Conservation (phyloP, 2,797 vertebrate genomes). For the Uromys caudimaculatus region DNA sequence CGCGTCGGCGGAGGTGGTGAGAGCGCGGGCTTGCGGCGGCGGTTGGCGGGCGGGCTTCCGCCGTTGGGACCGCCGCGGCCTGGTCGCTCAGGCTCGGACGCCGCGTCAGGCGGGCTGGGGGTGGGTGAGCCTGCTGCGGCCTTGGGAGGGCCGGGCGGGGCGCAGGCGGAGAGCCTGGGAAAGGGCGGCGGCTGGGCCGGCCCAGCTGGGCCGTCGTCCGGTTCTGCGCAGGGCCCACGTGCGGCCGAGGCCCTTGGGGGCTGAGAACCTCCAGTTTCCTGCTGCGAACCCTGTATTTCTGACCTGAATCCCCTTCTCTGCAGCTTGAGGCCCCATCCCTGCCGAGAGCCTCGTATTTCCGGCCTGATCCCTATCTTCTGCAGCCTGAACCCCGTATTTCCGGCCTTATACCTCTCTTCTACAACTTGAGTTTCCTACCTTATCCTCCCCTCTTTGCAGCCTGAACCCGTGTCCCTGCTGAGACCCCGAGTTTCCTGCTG, state of each 20-base stretch:
- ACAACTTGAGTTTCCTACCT: not conserved
- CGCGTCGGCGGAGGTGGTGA: constrained; percentile 62
- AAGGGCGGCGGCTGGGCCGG: not conserved
- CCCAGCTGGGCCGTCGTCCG: not conserved
- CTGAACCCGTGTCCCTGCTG: not conserved
- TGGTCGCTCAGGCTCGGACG: not conserved
- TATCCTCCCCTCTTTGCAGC: not conserved
- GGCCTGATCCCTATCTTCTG: not conserved
- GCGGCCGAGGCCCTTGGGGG: not conserved
- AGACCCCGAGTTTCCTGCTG: not conserved
- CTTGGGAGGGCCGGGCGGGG: not conserved
- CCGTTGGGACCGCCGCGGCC: constrained; percentile 40
- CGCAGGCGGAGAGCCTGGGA: constrained; percentile 5
- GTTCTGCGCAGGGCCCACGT: not conserved
- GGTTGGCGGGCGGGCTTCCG: constrained; percentile 14
- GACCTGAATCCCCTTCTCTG: not conserved
- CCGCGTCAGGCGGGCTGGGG: constrained; percentile 7
- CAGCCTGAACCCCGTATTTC: not conserved
- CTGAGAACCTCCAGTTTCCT: not conserved
- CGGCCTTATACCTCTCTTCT: too few relatives aligned
- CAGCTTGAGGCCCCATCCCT: not conserved
- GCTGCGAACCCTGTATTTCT: not conserved
- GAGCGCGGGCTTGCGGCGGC: constrained; percentile 58
- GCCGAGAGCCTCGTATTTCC: not conserved
- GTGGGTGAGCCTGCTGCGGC: constrained; percentile 54